Evolutionary conservation across 2,113 vertebrate species (phyloP), one percentile per base, ranked within the genome.

Genomic region (Mesoclemmys tuberculata): DNA sequence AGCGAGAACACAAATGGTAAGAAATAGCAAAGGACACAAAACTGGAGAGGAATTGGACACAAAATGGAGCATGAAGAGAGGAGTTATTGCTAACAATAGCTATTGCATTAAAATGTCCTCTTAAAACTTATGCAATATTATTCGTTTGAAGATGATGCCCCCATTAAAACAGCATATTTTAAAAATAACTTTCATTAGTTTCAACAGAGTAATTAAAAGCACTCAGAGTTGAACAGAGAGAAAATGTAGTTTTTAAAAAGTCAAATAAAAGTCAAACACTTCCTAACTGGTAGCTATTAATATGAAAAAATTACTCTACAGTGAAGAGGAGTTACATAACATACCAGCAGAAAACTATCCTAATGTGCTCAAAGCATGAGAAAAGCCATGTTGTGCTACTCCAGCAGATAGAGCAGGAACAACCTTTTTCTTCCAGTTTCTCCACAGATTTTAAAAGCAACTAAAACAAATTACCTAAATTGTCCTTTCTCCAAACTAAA

Each of bases 321-420:
- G 54, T 82, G 18, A 89, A 93, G 85, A 12, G 13, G 10, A 56
- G 10, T 8, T 78, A 46, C 21, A 49, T 81, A 89, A 68, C 13
- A 26, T 90, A 24, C 31, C 16, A 87, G 52, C 8, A 49, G 82
- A 80, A 75, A 61, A 79, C 18, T 27, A 55, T 22, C 49, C 5
- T 38, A 91, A 27, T 4, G 48, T 4, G 13, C 46, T 49, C 24
- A 7, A 5, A 19, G 21, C 79, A 77, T 16, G 22, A 0, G 24
- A 83, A 51, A 26, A 38, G 54, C 48, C 89, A 49, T 95, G 92
- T 91, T 75, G 52, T 19, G 10, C 61, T 91, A 44, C 19, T 80
- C 93, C 91, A 94, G 90, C 85, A 96, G 94, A 82, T 90, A 95
- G 93, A 96, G 94, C 93, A 97, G 58, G 46, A 38, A 93, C 8